Evolutionary conservation across 30 jellyfish, hydroid and myxozoan genomes (phyloP).

Genomic region (Nemopilema nomurai): DNA sequence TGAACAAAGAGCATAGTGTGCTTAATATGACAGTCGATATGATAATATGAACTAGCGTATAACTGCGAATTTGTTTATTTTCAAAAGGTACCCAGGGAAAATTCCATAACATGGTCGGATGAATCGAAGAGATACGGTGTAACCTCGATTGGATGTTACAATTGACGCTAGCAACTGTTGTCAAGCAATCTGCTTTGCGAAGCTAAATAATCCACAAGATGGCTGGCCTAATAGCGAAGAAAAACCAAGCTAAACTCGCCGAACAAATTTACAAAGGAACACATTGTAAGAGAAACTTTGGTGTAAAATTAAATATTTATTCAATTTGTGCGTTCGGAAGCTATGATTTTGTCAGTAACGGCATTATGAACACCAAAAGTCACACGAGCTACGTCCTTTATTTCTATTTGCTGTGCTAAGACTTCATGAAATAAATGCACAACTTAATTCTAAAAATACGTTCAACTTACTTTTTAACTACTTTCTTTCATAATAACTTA

Average conservation of each 20-base stretch:
- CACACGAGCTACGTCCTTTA: too few species aligned
- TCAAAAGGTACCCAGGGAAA: too few species aligned
- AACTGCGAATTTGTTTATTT: not conserved
- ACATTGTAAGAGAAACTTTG: conserved; percentile 72
- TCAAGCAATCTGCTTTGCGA: not conserved
- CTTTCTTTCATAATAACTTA: too few species aligned
- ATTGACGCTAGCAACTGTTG: conserved; percentile 23
- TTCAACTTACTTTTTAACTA: too few species aligned
- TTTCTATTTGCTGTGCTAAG: too few species aligned
- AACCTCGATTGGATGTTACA: not conserved
- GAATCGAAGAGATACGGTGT: too few species aligned
- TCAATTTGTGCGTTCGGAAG: not conserved
- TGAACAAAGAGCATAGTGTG: too few species aligned
- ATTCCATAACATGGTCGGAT: too few species aligned
- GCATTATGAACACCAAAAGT: too few species aligned
- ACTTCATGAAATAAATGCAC: too few species aligned
- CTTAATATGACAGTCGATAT: too few species aligned
- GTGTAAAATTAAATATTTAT: not conserved
- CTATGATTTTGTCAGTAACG: not conserved
- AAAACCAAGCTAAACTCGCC: conserved; percentile 90
- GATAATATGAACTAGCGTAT: not conserved
- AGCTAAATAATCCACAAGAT: conserved; percentile 20
- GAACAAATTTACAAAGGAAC: conserved; percentile 89
- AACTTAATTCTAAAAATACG: too few species aligned
- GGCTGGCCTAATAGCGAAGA: conserved; percentile 94